Evolutionary conservation across 2,797 vertebrate species (phyloP), one percentile per base, ranked within the genome.

Genomic region (Enteromius radiatus): DNA sequence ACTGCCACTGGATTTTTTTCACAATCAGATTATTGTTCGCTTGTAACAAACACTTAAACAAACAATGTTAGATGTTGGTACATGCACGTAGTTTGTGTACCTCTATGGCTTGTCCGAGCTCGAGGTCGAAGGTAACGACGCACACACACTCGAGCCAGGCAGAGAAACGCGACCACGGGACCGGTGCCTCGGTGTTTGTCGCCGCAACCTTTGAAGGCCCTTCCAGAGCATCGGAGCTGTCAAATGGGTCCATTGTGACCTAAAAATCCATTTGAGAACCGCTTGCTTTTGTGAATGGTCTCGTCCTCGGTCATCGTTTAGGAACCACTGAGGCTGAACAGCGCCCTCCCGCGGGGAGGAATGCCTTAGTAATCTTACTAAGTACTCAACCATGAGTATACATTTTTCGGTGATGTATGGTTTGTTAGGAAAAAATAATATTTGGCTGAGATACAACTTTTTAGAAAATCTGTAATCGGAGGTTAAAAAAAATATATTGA

Each of bases 31-130:
- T 43, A 15, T 1, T 2, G 1, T 5, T 1, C 2, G 28, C 1
- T 28, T 26, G 26, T 21, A 78, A 63, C 47, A 82, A 79, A 45
- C 28, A 54, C 88, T 4, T 14, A 28, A 52, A 54, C n/a, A 61
- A 41, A 45, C 26, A 4, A 11, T 56, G 21, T 52, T 8, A 23
- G 80, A 86, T 81, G 84, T 79, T 71, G 36, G 26, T 67, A 64
- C 89, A 38, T 49, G 43, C 23, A 56, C 64, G 69, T 63, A 1
- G 69, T 76, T 81, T 28, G 38, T 26, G 41, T 88, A 98, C 97
- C 97, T 99, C 97, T 70, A 98, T 95, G 78, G 97, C 97, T 90
- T 98, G 97, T 61, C 97, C 97, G 41, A 99, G 94, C 93, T 99
- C 97, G 91, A 97, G 93, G 90, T 98, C 97, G 93, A 99, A 98